Evolutionary conservation across 2,888 invertebrate genomes (phyloP), one percentile per base, ranked within the genome.

Genomic region (Desoria tigrina): DNA sequence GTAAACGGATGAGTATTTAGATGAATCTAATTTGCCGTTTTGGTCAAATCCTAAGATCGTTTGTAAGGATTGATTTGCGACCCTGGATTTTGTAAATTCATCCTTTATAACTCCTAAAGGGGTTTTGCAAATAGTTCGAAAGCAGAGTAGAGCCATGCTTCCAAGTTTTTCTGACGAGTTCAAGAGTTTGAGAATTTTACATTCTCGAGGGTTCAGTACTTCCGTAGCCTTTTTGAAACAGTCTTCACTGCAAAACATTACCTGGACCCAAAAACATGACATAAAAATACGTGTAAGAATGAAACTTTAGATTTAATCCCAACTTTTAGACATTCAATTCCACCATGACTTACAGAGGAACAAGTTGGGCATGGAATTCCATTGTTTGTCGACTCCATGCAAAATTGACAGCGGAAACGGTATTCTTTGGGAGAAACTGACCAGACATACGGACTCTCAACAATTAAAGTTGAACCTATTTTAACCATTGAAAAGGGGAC

Each of bases 371-470:
- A 79, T 0, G 78, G 77, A 39, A 79, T 68, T 23, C 79, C 78
- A 32, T 70, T 68, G 6, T 9, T n/a, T 45, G 45, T 6, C 16
- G 55, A 55, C 28, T 26, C 32, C 66, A 79, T 78, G 72, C 83
- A 83, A 66, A 80, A 77, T 61, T 79, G 78, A 72, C 83, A 83
- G 68, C 81, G 79, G 9, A 75, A 78, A 3, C 59, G 42, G 51
- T 77, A 76, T 26, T 75, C 75, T 11, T 78, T 77, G 7, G 76
- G 76, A 54, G 80, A 66, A n/a, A 81, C 68, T 2, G 80, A 78
- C 64, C 81, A 80, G 0, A 80, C 77, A 68, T 79, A 82, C 2
- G 82, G 81, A 60, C 78, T 77, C 68, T 83, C 83, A 0, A 80
- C 75, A 28, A 81, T 78, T 2, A 83, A 49, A 16, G 81, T 78